Evolutionary conservation across 2,113 vertebrate species (phyloP).

Genomic region (Eptesicus fuscus): DNA sequence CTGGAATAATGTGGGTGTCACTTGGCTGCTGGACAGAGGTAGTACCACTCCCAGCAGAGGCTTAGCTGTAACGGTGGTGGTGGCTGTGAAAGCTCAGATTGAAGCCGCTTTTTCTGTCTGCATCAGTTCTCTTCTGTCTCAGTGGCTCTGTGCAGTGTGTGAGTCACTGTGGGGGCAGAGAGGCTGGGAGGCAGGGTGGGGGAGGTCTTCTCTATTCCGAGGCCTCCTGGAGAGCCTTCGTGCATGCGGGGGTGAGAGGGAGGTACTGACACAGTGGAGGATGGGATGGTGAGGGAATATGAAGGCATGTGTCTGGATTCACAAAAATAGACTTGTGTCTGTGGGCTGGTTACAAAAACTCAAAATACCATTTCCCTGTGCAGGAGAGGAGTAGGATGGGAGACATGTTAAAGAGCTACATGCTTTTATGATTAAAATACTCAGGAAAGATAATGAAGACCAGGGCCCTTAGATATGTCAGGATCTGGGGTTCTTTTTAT

Average conservation of each 20-base stretch:
- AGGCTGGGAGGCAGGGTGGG: neutral
- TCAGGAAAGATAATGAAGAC: constrained; percentile 12
- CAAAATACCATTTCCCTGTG: constrained; percentile 24
- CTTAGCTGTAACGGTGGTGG: neutral
- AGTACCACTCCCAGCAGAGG: neutral
- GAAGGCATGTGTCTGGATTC: neutral
- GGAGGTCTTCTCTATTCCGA: neutral
- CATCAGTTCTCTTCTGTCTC: neutral
- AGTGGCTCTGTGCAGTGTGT: neutral
- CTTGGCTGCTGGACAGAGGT: neutral
- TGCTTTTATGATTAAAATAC: constrained; percentile 33
- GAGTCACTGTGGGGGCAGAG: neutral
- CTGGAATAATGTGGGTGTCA: neutral
- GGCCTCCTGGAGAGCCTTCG: neutral
- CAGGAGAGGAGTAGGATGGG: neutral
- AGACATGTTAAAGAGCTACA: neutral
- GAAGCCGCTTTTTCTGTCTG: neutral
- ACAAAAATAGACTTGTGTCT: constrained; percentile 39
- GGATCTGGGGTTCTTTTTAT: neutral
- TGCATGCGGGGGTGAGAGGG: neutral
- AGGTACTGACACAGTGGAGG: neutral
- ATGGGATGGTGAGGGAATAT: neutral
- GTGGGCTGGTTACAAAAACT: constrained; percentile 11
- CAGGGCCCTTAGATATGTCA: neutral
- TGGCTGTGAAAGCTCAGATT: neutral